phyloP scores from a whole-genome alignment of 2,888 invertebrate genomes.

The Clanis bilineata region DNA sequence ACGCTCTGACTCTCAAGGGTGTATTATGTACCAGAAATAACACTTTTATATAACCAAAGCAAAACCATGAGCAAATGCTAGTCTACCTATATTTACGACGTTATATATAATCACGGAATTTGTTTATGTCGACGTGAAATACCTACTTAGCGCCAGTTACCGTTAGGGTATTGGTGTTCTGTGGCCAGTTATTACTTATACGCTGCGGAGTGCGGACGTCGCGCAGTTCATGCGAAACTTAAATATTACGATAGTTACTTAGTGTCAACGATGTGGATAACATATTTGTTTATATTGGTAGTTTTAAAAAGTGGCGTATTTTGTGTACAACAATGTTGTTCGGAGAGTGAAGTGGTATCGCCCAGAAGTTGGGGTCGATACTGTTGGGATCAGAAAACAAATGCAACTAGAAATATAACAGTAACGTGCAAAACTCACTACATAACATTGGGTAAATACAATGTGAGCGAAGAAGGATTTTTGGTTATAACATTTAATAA shows the following conservation, averaged over 20 bases:
- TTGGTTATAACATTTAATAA: neutral
- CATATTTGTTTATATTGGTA: neutral
- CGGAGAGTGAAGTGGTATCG: conserved; percentile 3
- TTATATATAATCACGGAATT: too few species aligned
- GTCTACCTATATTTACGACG: too few species aligned
- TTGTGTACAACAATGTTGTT: neutral
- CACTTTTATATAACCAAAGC: too few species aligned
- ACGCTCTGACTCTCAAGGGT: too few species aligned
- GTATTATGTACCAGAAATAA: too few species aligned
- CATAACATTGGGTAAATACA: neutral
- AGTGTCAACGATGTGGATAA: neutral
- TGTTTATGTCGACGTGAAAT: too few species aligned
- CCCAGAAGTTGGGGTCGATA: neutral
- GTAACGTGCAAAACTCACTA: neutral
- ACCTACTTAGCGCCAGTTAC: too few species aligned
- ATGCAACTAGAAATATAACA: neutral
- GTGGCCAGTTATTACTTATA: neutral
- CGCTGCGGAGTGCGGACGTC: neutral
- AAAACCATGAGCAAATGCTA: too few species aligned
- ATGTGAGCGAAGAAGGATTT: neutral
- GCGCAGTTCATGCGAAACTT: neutral
- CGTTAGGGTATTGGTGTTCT: too few species aligned
- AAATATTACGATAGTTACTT: neutral
- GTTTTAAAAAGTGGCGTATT: neutral
- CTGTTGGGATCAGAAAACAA: neutral